phyloP scores from a whole-genome alignment of 2,797 vertebrate species.

The Pteronotus mesoamericanus region DNA sequence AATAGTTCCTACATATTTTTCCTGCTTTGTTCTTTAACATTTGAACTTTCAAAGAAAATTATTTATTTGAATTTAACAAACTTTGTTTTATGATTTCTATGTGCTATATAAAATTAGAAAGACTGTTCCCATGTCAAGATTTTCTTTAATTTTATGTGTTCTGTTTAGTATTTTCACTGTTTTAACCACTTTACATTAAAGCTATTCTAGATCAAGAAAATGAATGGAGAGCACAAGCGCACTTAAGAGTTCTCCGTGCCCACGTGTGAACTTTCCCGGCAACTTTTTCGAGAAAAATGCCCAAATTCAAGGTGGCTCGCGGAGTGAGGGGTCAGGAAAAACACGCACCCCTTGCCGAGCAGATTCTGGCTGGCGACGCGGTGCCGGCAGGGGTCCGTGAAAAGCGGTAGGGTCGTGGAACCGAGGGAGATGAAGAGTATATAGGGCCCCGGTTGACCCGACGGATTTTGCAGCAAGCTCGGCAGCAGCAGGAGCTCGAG shows the following conservation, averaged over 20 bases:
- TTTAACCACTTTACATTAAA: background rate
- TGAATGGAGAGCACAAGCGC: conserved; percentile 36
- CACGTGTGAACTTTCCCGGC: background rate
- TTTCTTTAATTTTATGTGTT: background rate
- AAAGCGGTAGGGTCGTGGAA: conserved; percentile 59
- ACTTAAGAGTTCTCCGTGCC: rapidly evolving
- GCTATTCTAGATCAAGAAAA: background rate
- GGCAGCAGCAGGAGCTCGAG: conserved; percentile 95
- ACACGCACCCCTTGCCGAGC: conserved; percentile 87
- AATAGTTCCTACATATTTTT: background rate
- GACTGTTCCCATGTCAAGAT: background rate
- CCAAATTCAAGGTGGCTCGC: conserved; percentile 85
- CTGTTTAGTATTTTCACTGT: background rate
- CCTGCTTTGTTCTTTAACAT: background rate
- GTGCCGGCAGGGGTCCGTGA: conserved; percentile 74
- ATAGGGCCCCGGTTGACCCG: conserved; percentile 91
- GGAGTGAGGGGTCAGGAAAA: conserved; percentile 66
- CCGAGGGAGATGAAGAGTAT: conserved; percentile 77
- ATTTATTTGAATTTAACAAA: background rate
- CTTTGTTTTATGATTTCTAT: background rate
- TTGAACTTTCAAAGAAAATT: background rate
- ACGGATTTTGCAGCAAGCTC: conserved; percentile 92
- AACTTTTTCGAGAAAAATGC: conserved; percentile 82
- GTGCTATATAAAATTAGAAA: background rate
- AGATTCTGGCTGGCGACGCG: conserved; percentile 84